Evolutionary conservation across 2,797 vertebrate genomes (phyloP), one percentile per base, ranked within the genome.

Genomic region (Apogon talboti): DNA sequence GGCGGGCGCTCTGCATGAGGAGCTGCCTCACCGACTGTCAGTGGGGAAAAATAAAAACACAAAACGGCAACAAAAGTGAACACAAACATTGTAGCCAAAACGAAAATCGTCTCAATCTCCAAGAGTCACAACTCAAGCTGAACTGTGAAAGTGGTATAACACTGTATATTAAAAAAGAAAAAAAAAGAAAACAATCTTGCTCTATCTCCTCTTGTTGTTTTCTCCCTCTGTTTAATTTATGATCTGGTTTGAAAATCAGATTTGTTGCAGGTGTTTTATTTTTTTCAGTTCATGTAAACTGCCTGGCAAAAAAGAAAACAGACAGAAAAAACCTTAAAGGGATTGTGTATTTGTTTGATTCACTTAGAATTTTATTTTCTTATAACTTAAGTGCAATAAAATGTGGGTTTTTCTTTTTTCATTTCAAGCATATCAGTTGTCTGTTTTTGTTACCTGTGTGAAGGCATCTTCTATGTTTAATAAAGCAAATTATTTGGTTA

Each of bases 341-440:
- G 97, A 98, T 98, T 99, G 95, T 98, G 96, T 97, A 96, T 98
- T 96, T 96, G 95, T 98, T 99, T 98, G 96, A 97, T 98, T 98
- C 95, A 99, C 96, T 98, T 99, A 98, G 97, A 99, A 99, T 99
- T 99, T 99, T 99, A 99, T 99, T 99, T 99, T 99, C 96, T 98
- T 99, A 99, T 98, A 99, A 99, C 96, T 99, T 99, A 99, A 99
- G 98, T 99, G 98, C 98, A 99, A 99, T 99, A 99, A 99, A 99
- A 98, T 96, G 97, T 99, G 93, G 91, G 92, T 92, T 92, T 92
- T 92, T 92, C 88, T 91, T 92, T 91, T 87, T 90, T 93, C 92
- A 93, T 94, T 94, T 94, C 91, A 94, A 93, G 88, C 89, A 91
- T 93, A 92, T 94, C 89, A 83, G 80, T 92, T 90, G 90, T 94